Evolutionary conservation across 2,888 invertebrate genomes (phyloP), one percentile per base, ranked within the genome.

Genomic region (Eulithis prunata): DNA sequence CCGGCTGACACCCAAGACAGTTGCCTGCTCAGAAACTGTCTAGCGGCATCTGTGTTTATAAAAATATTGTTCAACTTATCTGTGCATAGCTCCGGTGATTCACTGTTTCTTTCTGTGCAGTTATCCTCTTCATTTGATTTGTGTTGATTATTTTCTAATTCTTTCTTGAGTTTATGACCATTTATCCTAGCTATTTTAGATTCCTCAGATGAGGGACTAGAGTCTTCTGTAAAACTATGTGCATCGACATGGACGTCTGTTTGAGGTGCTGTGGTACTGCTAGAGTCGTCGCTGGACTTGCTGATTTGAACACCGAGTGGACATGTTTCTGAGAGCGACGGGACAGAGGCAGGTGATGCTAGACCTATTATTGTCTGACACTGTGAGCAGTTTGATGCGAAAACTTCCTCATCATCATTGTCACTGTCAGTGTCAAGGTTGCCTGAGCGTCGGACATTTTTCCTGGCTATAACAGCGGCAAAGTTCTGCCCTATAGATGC

Each of bases 21-120:
- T 78, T 97, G 97, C 74, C 95, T 94, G 14, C 96, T 96, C 58
- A 97, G 85, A 86, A 96, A 97, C 76, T 97, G 96, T 76, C 95
- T 94, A 4, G 97, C 96, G 54, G 96, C 96, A 88, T 96, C 96
- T 38, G 96, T 96, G 81, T 96, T 96, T n/a, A 96, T 95, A 81
- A 96, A 95, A 77, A 96, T 95, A 76, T 95, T 95, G 77, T 95
- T 96, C 65, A 93, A 87, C 77, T 94, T 94, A 59, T 91, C 90
- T 71, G 84, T 79, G 72, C 79, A 84, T 45, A 76, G 83, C 69
- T 83, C 81, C 56, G 81, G 79, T 51, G 78, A 79, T 47, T 86
- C 86, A 71, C 81, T 82, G 60, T 80, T 81, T 71, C 82, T 81
- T 64, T 84, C 84, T 67, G 79, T 81, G 51, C 79, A 80, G 61